phyloP scores from a whole-genome alignment of 2,113 vertebrate genomes.

The Phaethornis superciliosus region DNA sequence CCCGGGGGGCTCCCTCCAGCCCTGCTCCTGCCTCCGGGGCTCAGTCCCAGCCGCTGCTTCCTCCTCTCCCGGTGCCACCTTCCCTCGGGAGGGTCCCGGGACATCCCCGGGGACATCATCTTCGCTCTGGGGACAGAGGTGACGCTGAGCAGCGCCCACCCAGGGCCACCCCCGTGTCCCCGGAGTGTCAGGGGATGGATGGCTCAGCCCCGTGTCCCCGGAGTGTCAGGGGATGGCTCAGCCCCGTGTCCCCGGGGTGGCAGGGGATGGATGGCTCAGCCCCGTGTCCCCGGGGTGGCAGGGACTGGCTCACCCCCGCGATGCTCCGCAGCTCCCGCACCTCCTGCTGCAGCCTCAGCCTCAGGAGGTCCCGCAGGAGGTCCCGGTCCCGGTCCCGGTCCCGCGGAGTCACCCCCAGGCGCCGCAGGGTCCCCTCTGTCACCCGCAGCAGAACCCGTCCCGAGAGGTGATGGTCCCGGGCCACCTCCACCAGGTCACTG shows the following conservation, averaged over 20 bases:
- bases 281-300: too few species aligned
- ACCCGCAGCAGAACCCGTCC: not conserved
- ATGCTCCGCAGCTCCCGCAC: not conserved
- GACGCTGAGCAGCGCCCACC: not conserved
- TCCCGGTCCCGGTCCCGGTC: not conserved
- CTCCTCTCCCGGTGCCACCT: accelerated
- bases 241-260: too few species aligned
- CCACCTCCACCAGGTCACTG: not conserved
- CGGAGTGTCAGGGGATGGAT: too few species aligned
- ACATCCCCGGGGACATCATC: not conserved
- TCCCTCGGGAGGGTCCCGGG: not conserved
- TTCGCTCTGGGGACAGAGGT: not conserved
- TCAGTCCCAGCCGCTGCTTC: not conserved
- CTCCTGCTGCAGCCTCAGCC: conserved; percentile 7
- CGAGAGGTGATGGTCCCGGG: not conserved
- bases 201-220: too few species aligned
- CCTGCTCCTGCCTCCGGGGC: accelerated
- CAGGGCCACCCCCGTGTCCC: too few species aligned
- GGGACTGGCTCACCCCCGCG: not conserved
- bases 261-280: too few species aligned
- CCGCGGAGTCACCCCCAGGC: not conserved
- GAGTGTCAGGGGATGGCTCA: too few species aligned
- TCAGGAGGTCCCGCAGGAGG: conserved; percentile 43
- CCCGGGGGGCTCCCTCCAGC: not conserved
- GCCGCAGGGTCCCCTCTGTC: not conserved